These are phyloP conservation scores for Chaetodon trifasciatus DNA, from an alignment of 2,797 vertebrate genomes.

Conservation along the genomic window DNA sequence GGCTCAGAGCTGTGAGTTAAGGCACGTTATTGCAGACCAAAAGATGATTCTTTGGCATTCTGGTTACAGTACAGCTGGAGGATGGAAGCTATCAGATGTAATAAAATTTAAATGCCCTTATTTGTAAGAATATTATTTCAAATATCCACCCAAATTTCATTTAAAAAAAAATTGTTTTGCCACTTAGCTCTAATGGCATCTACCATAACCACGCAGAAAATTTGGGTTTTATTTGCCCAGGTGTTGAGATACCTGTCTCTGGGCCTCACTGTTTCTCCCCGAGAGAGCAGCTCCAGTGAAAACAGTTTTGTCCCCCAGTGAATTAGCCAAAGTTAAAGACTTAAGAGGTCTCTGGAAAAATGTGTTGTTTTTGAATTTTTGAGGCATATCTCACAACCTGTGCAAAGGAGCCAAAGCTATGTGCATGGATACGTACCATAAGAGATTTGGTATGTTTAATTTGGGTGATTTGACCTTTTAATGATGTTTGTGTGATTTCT, in stretches of 20 bases:
- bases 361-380: background rate
- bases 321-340: background rate
- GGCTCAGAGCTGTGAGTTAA: background rate
- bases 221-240: background rate
- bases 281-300: background rate
- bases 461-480: background rate
- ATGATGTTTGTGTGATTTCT: background rate
- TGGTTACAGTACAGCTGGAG: constrained; percentile 5
- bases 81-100: constrained; percentile 2
- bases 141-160: background rate
- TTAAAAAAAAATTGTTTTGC: background rate
- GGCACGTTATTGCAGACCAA: background rate
- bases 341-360: background rate
- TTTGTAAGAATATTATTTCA: background rate
- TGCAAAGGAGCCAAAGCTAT: background rate
- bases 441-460: background rate
- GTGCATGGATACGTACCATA: background rate
- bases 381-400: background rate
- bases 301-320: too few species aligned
- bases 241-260: too few species aligned
- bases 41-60: background rate
- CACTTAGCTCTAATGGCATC: background rate
- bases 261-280: too few species aligned
- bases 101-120: too few species aligned
- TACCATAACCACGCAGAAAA: background rate